phyloP scores from a whole-genome alignment of 2,888 invertebrate species.

The Opisthograptis luteolata region DNA sequence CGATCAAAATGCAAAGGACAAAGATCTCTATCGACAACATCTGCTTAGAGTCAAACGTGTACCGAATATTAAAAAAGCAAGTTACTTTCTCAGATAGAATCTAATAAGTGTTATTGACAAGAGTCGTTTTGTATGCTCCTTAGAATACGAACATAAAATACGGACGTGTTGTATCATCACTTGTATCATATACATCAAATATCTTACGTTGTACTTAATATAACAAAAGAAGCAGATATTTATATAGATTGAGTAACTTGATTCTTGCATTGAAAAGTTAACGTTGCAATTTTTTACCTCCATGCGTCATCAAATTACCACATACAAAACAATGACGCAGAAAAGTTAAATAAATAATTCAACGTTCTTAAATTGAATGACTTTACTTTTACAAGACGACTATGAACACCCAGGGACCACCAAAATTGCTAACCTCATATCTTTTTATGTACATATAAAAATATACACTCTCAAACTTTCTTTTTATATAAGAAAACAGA shows the following conservation, averaged over 20 bases:
- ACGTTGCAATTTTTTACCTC: background rate
- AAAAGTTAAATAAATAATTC: too few species aligned
- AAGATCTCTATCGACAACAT: slow-evolving; percentile 30
- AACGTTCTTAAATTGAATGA: too few species aligned
- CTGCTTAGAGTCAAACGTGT: slow-evolving; percentile 28
- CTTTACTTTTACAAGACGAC: background rate
- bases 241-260: background rate
- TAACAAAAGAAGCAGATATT: slow-evolving; percentile 24
- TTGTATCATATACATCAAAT: slow-evolving; percentile 32
- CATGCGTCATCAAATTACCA: too few species aligned
- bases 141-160: slow-evolving; percentile 21
- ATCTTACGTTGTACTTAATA: slow-evolving; percentile 12
- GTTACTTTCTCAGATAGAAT: slow-evolving; percentile 39
- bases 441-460: slow-evolving; percentile 22
- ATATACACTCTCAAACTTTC: slow-evolving; percentile 29
- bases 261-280: background rate
- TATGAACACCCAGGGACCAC: slow-evolving; percentile 2
- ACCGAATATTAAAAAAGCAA: slow-evolving; percentile 24
- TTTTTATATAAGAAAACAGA: slow-evolving; percentile 20
- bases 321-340: too few species aligned
- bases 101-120: slow-evolving; percentile 41
- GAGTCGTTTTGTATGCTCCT: slow-evolving; percentile 44
- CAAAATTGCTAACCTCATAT: slow-evolving; percentile 28
- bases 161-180: slow-evolving; percentile 39
- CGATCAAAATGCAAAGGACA: slow-evolving; percentile 30